phyloP scores from a whole-genome alignment of 1,140 invertebrate species.

The Drosophila littoralis region DNA sequence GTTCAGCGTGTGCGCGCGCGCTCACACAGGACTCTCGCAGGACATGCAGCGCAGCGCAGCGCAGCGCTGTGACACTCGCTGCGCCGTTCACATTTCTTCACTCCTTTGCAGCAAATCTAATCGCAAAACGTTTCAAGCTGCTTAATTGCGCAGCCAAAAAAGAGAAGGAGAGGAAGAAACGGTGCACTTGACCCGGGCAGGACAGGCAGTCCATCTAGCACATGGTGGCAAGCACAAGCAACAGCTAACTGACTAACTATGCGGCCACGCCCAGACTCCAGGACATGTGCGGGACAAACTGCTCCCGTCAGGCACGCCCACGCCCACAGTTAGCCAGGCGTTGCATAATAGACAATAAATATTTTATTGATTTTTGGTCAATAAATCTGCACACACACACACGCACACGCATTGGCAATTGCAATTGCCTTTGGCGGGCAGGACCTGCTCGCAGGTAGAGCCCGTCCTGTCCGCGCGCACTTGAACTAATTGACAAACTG shows the following conservation, averaged over 20 bases:
- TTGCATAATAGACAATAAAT: slow-evolving; percentile 53
- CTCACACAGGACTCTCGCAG: slow-evolving; percentile 32
- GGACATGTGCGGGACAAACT: slow-evolving; percentile 74
- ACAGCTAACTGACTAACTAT: slow-evolving; percentile 31
- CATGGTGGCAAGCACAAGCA: slow-evolving; percentile 28
- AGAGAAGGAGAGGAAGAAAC: background rate
- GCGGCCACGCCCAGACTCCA: slow-evolving; percentile 24
- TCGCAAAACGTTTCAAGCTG: slow-evolving; percentile 57
- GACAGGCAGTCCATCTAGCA: slow-evolving; percentile 37
- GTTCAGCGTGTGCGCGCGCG: slow-evolving; percentile 50
- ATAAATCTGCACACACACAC: slow-evolving; percentile 38
- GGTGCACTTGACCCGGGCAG: slow-evolving; percentile 21
- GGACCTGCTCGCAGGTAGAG: slow-evolving; percentile 25
- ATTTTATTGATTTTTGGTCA: slow-evolving; percentile 70
- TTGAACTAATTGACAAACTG: slow-evolving; percentile 80
- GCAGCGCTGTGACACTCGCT: slow-evolving; percentile 50
- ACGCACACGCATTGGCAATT: slow-evolving; percentile 4
- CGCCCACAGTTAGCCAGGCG: slow-evolving; percentile 5
- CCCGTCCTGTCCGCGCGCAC: slow-evolving; percentile 43
- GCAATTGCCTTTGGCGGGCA: slow-evolving; percentile 10
- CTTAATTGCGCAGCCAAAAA: slow-evolving; percentile 56
- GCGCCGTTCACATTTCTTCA: slow-evolving; percentile 66
- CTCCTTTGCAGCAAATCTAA: slow-evolving; percentile 72
- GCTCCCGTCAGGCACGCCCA: slow-evolving; percentile 66
- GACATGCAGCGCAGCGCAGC: background rate